A percentile compares a stretch with the other conserved stretches of the same genome.
Evolutionary conservation across 2,113 vertebrate species (phyloP).

Genomic region (Okapia johnstoni): DNA sequence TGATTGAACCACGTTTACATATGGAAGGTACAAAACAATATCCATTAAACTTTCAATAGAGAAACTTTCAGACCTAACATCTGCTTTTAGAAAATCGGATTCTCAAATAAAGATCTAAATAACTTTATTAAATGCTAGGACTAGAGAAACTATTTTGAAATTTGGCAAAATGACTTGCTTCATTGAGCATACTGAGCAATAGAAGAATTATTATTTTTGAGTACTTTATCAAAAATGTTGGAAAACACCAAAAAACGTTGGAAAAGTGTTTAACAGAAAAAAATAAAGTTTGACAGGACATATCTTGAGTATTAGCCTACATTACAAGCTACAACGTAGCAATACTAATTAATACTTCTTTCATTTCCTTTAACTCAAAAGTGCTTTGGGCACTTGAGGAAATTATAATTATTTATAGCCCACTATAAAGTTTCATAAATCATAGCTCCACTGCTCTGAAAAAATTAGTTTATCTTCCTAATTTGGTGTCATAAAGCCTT

Average conservation of each 20-base stretch:
- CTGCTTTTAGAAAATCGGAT: neutral
- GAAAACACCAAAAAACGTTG: neutral
- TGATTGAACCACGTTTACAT: neutral
- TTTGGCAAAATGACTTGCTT: neutral
- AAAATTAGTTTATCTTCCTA: neutral
- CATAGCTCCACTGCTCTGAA: neutral
- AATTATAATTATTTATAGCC: neutral
- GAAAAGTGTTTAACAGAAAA: too few species aligned
- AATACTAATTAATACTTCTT: too few species aligned
- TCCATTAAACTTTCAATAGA: neutral
- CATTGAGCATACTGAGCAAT: fast-evolving
- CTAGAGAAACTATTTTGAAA: neutral
- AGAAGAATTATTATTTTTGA: fast-evolving
- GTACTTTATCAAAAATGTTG: neutral
- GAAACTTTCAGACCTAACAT: neutral
- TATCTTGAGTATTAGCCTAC: neutral
- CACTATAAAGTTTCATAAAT: neutral
- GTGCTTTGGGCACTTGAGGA: neutral
- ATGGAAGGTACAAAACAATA: neutral
- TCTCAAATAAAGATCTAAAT: neutral
- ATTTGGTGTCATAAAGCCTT: neutral
- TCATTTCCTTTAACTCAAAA: neutral
- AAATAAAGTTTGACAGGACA: fast-evolving
- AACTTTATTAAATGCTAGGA: neutral
- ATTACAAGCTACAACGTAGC: fast-evolving